Percentiles rank a stretch among this genome's conserved stretches.
Conservation (phyloP, 2,888 invertebrate species). For the Pogonocherus hispidulus region DNA sequence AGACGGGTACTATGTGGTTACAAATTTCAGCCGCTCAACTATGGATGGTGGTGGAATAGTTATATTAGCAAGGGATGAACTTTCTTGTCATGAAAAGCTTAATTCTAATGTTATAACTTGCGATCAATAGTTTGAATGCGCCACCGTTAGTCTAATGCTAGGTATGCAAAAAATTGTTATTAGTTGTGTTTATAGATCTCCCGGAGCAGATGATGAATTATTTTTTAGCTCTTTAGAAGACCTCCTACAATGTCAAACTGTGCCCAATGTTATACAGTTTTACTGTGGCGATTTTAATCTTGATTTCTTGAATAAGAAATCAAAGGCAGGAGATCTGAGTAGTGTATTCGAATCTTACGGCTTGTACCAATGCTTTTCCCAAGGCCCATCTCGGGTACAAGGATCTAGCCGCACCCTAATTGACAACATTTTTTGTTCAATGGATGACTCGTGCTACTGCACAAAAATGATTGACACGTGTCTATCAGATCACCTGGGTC, state of each 20-base stretch:
- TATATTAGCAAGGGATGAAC: constrained; percentile 8
- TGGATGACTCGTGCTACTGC: too few species aligned
- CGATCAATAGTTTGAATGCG: neutral
- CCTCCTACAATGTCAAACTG: neutral
- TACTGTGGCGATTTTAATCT: neutral
- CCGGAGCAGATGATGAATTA: neutral
- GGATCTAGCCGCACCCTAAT: too few species aligned
- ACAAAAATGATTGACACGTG: too few species aligned
- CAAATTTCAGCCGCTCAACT: neutral
- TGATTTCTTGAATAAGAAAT: neutral
- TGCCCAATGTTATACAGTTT: neutral
- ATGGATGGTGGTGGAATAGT: neutral
- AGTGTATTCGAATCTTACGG: neutral
- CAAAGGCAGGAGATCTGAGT: neutral
- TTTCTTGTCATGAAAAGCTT: neutral
- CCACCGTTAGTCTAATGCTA: neutral
- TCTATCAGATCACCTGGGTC: too few species aligned
- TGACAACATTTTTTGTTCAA: too few species aligned
- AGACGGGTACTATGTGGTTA: neutral
- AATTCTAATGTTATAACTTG: neutral
- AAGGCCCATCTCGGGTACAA: too few species aligned
- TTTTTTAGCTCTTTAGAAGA: neutral
- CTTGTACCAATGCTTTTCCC: neutral
- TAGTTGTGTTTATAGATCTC: neutral
- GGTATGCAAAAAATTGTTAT: neutral